phyloP scores from a whole-genome alignment of 92 coral and sea anemone genomes.

The Heliopora coerulea region DNA sequence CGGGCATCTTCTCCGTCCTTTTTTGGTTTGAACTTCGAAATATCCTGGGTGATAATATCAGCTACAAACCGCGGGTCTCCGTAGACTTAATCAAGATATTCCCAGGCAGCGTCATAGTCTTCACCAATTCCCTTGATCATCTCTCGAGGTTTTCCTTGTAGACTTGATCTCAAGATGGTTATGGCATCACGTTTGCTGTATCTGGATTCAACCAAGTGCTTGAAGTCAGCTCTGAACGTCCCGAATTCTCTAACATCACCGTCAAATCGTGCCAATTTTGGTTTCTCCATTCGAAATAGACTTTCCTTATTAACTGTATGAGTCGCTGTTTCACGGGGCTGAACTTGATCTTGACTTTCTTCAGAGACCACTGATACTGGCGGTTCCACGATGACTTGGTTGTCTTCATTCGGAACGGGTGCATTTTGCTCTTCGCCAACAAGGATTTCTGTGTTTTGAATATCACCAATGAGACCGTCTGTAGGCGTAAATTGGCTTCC shows the following conservation, averaged over 20 bases:
- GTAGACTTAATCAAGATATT: conserved; percentile 12
- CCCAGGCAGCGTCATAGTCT: conserved; percentile 33
- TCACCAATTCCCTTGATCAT: conserved; percentile 54
- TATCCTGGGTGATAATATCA: background rate
- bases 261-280: conserved; percentile 45
- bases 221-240: conserved; percentile 56
- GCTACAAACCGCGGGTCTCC: conserved; percentile 1
- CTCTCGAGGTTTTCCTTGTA: conserved; percentile 52
- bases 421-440: too few species aligned
- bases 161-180: conserved; percentile 42
- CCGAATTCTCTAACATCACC: conserved; percentile 53
- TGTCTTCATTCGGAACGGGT: too few species aligned
- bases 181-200: conserved; percentile 54
- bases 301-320: background rate
- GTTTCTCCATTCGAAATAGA: conserved; percentile 44
- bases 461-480: too few species aligned
- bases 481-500: background rate
- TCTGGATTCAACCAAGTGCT: conserved; percentile 46
- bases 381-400: too few species aligned
- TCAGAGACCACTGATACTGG: too few species aligned
- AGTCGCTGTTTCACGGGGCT: too few species aligned
- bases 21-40: conserved; percentile 7
- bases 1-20: conserved; percentile 38
- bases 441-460: too few species aligned
- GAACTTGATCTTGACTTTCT: too few species aligned